Evolutionary conservation across 2,888 invertebrate genomes (phyloP).

Genomic region (Sarcophaga rosellei): DNA sequence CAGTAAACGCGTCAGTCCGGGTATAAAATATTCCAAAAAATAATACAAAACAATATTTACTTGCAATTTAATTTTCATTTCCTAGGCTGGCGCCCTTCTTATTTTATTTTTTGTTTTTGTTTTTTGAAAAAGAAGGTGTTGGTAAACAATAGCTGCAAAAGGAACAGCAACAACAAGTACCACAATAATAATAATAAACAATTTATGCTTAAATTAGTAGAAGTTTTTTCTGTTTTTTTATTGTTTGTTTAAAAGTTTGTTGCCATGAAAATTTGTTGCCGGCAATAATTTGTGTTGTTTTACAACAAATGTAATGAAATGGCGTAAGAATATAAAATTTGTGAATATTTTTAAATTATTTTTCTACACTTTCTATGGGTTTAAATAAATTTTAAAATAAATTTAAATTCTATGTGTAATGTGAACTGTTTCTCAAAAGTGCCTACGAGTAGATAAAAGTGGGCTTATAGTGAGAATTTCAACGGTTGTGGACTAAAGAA

Average conservation of each 20-base stretch:
- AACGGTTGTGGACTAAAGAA: no score
- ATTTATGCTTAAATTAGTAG: constrained; percentile 23
- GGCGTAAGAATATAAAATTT: neutral
- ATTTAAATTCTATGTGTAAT: no score
- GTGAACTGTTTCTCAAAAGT: no score
- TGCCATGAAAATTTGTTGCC: neutral
- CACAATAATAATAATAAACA: constrained; percentile 20
- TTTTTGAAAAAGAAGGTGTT: neutral
- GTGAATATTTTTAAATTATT: neutral
- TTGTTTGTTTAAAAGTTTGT: constrained; percentile 13
- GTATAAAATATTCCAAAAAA: neutral
- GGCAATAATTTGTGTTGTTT: neutral
- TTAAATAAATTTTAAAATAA: no score
- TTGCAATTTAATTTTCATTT: constrained; percentile 12
- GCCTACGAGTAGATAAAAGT: no score
- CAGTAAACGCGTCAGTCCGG: neutral
- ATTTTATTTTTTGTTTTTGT: neutral
- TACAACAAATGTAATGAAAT: neutral
- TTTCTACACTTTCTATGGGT: neutral
- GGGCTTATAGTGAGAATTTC: no score
- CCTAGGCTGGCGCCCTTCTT: neutral
- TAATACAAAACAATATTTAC: neutral
- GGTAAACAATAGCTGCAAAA: constrained; percentile 7
- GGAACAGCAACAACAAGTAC: constrained; percentile 29
- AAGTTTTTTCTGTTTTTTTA: neutral